Conservation (phyloP, 2,797 vertebrate genomes). For the Fundulus diaphanus region DNA sequence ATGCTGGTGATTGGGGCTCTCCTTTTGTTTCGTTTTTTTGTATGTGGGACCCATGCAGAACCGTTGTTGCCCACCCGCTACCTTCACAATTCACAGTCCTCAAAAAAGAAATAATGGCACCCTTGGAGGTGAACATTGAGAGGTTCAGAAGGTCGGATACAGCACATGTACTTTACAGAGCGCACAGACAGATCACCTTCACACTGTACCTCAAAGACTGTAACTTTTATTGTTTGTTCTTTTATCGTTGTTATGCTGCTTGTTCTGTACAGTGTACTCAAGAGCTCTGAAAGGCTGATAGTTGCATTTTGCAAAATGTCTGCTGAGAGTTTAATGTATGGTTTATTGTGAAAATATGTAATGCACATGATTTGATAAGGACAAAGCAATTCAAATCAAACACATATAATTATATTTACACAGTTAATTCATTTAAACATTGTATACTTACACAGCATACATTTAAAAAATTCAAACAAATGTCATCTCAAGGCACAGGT, state of each 20-base stretch:
- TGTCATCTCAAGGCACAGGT: background rate
- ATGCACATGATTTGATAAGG: background rate
- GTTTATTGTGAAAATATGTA: background rate
- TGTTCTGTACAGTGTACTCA: too few relatives aligned
- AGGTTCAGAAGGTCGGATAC: conserved; percentile 1
- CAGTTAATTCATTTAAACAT: background rate
- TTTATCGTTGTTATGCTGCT: too few relatives aligned
- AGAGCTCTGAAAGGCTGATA: too few relatives aligned
- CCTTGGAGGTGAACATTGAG: conserved; percentile 18
- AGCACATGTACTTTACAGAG: background rate
- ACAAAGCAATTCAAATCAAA: background rate
- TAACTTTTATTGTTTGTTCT: too few relatives aligned
- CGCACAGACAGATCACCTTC: background rate
- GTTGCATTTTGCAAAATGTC: background rate
- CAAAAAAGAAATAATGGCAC: conserved; percentile 36
- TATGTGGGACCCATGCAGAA: conserved; percentile 54
- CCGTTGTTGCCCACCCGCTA: conserved; percentile 31
- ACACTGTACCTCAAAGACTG: background rate
- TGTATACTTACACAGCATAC: background rate
- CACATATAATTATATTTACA: background rate
- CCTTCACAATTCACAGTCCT: conserved; percentile 14
- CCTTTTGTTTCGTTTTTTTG: conserved; percentile 76
- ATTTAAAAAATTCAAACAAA: background rate
- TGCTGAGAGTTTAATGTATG: background rate
- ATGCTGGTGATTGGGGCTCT: conserved; percentile 77